Percentiles rank a stretch among this genome's conserved stretches.
Conservation (phyloP, 2,888 invertebrate genomes). For the Pherbina coryleti region DNA sequence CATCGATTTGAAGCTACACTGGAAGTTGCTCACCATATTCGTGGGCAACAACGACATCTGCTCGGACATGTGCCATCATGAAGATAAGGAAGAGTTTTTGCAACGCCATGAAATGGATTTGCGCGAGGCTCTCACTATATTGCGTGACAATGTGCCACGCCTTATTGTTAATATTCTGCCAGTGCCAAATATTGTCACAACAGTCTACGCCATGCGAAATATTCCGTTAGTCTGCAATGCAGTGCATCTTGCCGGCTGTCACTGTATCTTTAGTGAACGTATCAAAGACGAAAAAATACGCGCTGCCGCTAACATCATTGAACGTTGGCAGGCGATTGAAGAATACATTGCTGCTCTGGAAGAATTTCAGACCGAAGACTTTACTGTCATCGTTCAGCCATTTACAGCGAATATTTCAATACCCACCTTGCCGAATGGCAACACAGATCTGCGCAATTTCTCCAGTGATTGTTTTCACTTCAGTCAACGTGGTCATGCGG, state of each 20-base stretch:
- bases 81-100: slow-evolving; percentile 63
- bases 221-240: slow-evolving; percentile 53
- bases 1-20: slow-evolving; percentile 72
- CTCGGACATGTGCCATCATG: slow-evolving; percentile 71
- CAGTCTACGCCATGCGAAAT: slow-evolving; percentile 48
- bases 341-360: slow-evolving; percentile 68
- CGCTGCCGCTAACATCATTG: slow-evolving; percentile 45
- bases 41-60: slow-evolving; percentile 76
- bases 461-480: slow-evolving; percentile 76
- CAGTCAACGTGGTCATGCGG: slow-evolving; percentile 73
- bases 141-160: slow-evolving; percentile 73
- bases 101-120: slow-evolving; percentile 71
- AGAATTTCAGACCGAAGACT: slow-evolving; percentile 70
- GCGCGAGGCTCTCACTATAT: slow-evolving; percentile 68
- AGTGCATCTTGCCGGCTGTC: slow-evolving; percentile 58
- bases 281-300: slow-evolving; percentile 42
- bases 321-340: slow-evolving; percentile 71
- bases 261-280: slow-evolving; percentile 57
- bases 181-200: slow-evolving; percentile 55
- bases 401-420: slow-evolving; percentile 59
- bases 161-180: slow-evolving; percentile 59
- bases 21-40: slow-evolving; percentile 75
- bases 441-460: slow-evolving; percentile 71
- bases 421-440: slow-evolving; percentile 65
- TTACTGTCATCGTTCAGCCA: slow-evolving; percentile 73